Evolutionary conservation across 2,888 invertebrate species (phyloP).

Genomic region (Apodemia hepburni): DNA sequence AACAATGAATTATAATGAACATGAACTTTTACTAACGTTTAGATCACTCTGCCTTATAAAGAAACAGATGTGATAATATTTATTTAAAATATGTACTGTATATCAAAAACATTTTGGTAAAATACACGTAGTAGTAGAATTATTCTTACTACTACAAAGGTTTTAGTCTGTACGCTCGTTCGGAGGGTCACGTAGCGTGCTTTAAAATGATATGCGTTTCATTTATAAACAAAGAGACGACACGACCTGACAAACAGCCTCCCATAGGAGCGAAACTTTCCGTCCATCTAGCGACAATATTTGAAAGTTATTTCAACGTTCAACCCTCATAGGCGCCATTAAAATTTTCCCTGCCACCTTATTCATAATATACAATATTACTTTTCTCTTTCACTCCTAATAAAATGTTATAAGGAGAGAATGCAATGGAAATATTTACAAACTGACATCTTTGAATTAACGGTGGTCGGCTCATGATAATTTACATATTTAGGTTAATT

Average conservation of each 20-base stretch:
- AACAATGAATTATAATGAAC: no score
- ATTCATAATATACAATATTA: slow-evolving; percentile 69
- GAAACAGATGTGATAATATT: no score
- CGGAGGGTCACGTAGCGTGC: slow-evolving; percentile 44
- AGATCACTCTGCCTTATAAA: no score
- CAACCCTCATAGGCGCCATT: slow-evolving; percentile 81
- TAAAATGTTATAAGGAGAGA: slow-evolving; percentile 35
- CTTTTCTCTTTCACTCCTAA: slow-evolving; percentile 42
- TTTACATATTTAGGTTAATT: slow-evolving; percentile 81
- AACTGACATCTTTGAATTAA: slow-evolving; percentile 76
- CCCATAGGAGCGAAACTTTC: slow-evolving; percentile 75
- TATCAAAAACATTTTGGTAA: not conserved
- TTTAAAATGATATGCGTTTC: slow-evolving; percentile 73
- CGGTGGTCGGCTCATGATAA: slow-evolving; percentile 80
- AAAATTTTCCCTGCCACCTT: slow-evolving; percentile 78
- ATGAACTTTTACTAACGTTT: no score
- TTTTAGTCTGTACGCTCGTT: slow-evolving; percentile 2
- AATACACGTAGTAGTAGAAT: not conserved
- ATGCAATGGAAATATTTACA: slow-evolving; percentile 60
- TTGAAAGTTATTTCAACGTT: slow-evolving; percentile 80
- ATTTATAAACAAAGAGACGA: slow-evolving; percentile 73
- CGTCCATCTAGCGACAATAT: slow-evolving; percentile 80
- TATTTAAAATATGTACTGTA: not conserved
- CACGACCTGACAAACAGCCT: slow-evolving; percentile 66
- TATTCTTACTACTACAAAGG: not conserved